Percentiles rank a stretch among this genome's conserved stretches.
phyloP scores from a whole-genome alignment of 2,888 invertebrate genomes.

The Slavum lentiscoides region DNA sequence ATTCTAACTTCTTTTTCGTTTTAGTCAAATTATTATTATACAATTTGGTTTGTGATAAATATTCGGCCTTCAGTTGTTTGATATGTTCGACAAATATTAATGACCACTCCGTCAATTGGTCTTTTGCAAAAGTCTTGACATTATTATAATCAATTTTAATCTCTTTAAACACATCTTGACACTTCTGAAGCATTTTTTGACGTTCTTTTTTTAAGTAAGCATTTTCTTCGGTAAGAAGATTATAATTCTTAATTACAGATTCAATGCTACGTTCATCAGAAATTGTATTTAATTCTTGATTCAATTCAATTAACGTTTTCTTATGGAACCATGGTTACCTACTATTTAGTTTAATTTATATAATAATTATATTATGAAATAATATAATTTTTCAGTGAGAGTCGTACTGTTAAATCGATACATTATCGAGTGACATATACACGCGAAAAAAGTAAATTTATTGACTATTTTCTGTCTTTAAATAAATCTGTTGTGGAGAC shows the following conservation, averaged over 20 bases:
- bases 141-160: conserved; percentile 26
- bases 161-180: conserved; percentile 30
- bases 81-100: conserved; percentile 14
- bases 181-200: conserved; percentile 30
- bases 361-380: too few relatives aligned
- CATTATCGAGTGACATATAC: too few relatives aligned
- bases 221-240: conserved; percentile 48
- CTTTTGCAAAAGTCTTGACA: conserved; percentile 19
- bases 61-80: conserved; percentile 18
- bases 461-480: too few relatives aligned
- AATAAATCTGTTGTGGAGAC: too few relatives aligned
- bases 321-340: neutral
- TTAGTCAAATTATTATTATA: conserved; percentile 28
- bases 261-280: conserved; percentile 50
- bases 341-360: too few relatives aligned
- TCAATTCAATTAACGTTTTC: conserved; percentile 36
- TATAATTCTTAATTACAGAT: conserved; percentile 50
- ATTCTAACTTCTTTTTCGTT: conserved; percentile 15
- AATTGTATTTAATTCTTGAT: conserved; percentile 45
- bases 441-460: too few relatives aligned
- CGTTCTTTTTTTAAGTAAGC: conserved; percentile 53
- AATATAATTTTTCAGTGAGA: too few relatives aligned
- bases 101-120: conserved; percentile 22
- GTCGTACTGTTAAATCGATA: too few relatives aligned
- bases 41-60: conserved; percentile 4